Conservation (phyloP, 2,888 invertebrate species). For the Diaphora mendica region DNA sequence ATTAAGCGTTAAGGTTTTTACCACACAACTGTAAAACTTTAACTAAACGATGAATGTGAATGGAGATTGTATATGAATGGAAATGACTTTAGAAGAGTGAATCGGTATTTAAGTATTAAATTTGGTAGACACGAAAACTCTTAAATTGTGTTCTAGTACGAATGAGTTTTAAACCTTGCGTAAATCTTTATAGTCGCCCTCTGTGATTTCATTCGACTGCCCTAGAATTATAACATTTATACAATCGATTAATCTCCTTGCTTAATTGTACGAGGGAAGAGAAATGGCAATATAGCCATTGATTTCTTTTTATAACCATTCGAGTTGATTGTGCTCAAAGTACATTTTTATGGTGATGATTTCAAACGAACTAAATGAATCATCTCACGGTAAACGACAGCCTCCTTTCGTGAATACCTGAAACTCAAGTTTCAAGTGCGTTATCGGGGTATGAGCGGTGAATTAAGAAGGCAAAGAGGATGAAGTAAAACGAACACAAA, state of each 20-base stretch:
- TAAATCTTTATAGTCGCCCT: neutral
- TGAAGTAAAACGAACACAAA: too few relatives aligned
- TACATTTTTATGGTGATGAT: neutral
- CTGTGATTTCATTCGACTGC: too few relatives aligned
- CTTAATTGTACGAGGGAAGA: neutral
- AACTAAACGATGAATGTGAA: neutral
- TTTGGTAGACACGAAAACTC: neutral
- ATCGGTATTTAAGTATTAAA: neutral
- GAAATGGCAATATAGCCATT: neutral
- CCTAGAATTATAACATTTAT: too few relatives aligned
- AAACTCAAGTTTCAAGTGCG: too few relatives aligned
- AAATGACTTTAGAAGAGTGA: neutral
- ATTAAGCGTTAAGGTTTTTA: neutral
- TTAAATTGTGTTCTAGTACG: neutral
- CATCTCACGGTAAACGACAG: too few relatives aligned
- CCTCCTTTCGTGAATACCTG: too few relatives aligned
- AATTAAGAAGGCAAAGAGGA: too few relatives aligned
- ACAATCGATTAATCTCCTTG: too few relatives aligned
- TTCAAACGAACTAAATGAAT: too few relatives aligned
- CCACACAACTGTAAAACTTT: neutral
- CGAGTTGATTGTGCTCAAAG: neutral
- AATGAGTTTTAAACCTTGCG: neutral
- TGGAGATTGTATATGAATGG: too few relatives aligned
- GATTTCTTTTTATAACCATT: too few relatives aligned
- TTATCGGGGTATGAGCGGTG: too few relatives aligned